Conservation (phyloP, 2,797 vertebrate species). For the Pantherophis vulpinus region DNA sequence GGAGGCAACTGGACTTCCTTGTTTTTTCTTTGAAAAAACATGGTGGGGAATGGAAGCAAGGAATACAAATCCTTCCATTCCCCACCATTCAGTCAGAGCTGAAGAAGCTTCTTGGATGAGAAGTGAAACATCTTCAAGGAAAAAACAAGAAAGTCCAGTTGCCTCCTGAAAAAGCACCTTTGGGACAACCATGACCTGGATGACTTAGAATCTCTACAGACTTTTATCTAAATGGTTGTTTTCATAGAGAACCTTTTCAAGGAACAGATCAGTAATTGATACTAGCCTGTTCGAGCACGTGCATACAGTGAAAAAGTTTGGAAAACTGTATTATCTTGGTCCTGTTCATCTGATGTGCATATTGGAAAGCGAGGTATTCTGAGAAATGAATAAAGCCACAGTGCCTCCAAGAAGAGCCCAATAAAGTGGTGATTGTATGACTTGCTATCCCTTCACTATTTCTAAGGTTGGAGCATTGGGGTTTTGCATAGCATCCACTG, state of each 20-base stretch:
- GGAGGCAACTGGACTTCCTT: too few species aligned
- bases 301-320: background rate
- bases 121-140: too few species aligned
- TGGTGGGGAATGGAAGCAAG: too few species aligned
- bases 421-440: background rate
- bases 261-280: background rate
- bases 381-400: background rate
- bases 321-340: background rate
- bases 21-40: too few species aligned
- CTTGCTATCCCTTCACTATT: too few species aligned
- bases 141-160: too few species aligned
- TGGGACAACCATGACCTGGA: too few species aligned
- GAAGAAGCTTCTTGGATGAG: too few species aligned
- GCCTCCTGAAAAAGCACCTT: too few species aligned
- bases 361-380: background rate
- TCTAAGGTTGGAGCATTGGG: background rate
- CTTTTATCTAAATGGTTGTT: background rate
- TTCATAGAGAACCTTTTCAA: background rate
- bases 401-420: background rate
- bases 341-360: background rate
- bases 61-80: too few species aligned
- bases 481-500: background rate
- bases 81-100: too few species aligned
- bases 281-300: background rate
- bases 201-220: too few species aligned